Base-by-base conservation (phyloP, 2,797 vertebrate genomes). In the Microctenopoma lineatum region DNA sequence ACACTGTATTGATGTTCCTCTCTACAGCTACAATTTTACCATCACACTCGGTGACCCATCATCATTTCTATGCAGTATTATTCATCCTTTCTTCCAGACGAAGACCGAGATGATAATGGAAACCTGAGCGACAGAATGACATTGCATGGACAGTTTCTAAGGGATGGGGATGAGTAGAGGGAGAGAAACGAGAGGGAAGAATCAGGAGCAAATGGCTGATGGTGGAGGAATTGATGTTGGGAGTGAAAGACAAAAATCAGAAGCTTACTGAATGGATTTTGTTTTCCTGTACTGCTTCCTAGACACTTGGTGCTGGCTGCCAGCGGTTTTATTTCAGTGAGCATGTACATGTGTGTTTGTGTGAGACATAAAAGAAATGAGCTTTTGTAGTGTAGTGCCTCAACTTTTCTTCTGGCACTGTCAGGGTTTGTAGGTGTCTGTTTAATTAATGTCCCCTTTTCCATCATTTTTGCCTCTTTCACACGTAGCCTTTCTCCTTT, bases 221-320 rank as follows among this genome's bases (percentile, higher is more conserved):
- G 55, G 50, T 70, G 61, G 66, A 74, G 45, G 70, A 80, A 66
- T 58, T 80, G 74, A 75, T 79, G 59, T 62, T 74, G 79, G 68
- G 82, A 79, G 59, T 74, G 45, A 87, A 80, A 83, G 68, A 79
- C 52, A 58, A 73, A 50, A 48, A 84, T 81, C 80, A 77, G 59
- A 84, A 69, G 55, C 73, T 67, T n/a, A 25, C 64, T 67, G 65
- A 59, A 69, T 68, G 66, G 34, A 59, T 77, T 75, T 55, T 75
- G 59, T 38, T 62, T 14, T 7, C 34, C 48, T 9, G n/a, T 56
- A 48, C 59, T 80, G 59, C 66, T 65, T 86, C 65, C 80, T 66
- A 84, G 68, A 70, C 70, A 72, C 50, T 80, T 77, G 68, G 58
- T 68, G 64, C 51, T 73, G 47, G 59, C 63, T 79, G 80, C 76